Evolutionary conservation across 2,797 vertebrate genomes (phyloP).

Genomic region (Halcyon chelicuti): DNA sequence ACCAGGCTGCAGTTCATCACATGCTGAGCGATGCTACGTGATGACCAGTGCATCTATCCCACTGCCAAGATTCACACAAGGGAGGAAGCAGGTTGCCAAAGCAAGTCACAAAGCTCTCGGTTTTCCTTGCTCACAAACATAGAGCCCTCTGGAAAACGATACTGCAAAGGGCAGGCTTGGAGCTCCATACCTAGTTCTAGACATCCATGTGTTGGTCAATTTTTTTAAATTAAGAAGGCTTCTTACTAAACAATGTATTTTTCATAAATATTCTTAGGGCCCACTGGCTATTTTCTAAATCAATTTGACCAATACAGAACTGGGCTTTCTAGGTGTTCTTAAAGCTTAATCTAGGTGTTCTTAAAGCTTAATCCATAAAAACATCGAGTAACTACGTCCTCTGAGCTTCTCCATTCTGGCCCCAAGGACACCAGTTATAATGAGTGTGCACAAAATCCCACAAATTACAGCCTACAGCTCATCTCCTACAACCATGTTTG

Average conservation of each 20-base stretch:
- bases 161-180: not conserved
- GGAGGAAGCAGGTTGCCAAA: not conserved
- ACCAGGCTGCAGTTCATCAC: not conserved
- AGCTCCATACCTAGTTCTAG: accelerated
- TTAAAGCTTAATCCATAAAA: not conserved
- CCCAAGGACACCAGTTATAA: not conserved
- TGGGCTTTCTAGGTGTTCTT: not conserved
- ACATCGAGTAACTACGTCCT: not conserved
- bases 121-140: not conserved
- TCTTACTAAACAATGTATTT: not conserved
- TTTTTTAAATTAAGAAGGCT: accelerated
- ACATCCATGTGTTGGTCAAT: accelerated
- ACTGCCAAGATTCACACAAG: not conserved
- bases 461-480: not conserved
- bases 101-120: not conserved
- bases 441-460: accelerated
- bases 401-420: not conserved
- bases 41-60: not conserved
- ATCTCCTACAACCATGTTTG: not conserved
- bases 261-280: not conserved
- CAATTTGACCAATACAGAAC: not conserved
- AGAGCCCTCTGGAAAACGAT: not conserved
- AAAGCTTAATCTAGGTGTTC: not conserved
- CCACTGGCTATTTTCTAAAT: not conserved
- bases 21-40: accelerated